Conservation (phyloP, 2,113 vertebrate genomes). For the Stigmatopora nigra region DNA sequence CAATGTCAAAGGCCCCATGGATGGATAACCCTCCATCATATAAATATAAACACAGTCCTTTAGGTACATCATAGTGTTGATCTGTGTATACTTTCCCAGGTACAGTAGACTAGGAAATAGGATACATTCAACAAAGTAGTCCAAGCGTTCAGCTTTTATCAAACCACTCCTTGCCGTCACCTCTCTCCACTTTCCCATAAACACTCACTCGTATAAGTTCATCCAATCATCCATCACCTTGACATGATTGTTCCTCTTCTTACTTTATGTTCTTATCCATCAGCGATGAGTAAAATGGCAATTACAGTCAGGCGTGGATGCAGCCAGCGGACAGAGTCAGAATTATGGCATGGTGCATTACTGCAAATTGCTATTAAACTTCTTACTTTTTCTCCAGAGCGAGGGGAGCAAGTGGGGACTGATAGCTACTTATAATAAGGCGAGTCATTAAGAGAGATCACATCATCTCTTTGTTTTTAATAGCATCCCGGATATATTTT, state of each 20-base stretch:
- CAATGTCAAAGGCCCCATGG: too few species aligned
- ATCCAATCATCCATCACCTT: conserved; percentile 73
- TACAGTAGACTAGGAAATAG: conserved; percentile 42
- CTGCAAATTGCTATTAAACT: conserved; percentile 78
- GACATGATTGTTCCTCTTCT: conserved; percentile 78
- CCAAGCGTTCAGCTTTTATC: conserved; percentile 60
- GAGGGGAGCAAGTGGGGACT: conserved; percentile 51
- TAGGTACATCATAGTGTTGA: not conserved
- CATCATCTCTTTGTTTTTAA: conserved; percentile 66
- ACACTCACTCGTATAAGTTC: conserved; percentile 20
- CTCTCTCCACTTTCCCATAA: conserved; percentile 7
- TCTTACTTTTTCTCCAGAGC: conserved; percentile 51
- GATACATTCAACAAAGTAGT: conserved; percentile 66
- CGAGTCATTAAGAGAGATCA: conserved; percentile 66
- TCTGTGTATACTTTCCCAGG: conserved; percentile 42
- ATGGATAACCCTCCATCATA: too few species aligned
- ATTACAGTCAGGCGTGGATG: conserved; percentile 77
- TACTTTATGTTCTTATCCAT: conserved; percentile 86
- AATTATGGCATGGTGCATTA: conserved; percentile 75
- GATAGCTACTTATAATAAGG: conserved; percentile 69
- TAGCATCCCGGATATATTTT: conserved; percentile 45
- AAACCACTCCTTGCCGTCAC: conserved; percentile 32
- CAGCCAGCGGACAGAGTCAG: conserved; percentile 70
- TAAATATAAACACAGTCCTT: too few species aligned
- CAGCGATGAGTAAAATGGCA: conserved; percentile 78